Evolutionary conservation across 2,797 vertebrate genomes (phyloP).

Genomic region (Anolis apletophallus): DNA sequence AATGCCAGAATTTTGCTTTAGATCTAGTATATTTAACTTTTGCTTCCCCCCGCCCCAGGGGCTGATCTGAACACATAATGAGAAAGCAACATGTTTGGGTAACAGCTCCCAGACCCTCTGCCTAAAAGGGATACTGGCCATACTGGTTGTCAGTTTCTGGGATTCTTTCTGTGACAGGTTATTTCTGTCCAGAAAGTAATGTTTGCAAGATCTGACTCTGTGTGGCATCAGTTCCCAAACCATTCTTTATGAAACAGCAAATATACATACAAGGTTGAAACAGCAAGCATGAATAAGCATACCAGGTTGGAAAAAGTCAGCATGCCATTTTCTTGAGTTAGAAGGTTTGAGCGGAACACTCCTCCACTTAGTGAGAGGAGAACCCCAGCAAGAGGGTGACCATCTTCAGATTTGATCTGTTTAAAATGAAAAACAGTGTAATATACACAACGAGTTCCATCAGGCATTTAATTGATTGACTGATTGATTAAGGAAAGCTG

Average conservation of each 20-base stretch:
- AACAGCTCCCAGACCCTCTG: no score
- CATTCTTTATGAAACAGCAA: neutral
- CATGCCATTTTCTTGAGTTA: constrained; percentile 94
- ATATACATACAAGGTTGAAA: constrained; percentile 86
- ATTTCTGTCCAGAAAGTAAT: no score
- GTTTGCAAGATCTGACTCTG: no score
- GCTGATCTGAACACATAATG: no score
- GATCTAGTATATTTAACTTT: no score
- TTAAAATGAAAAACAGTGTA: constrained; percentile 37
- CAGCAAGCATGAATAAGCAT: neutral
- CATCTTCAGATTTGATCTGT: constrained; percentile 93
- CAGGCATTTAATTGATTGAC: neutral
- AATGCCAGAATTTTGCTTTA: no score
- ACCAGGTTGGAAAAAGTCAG: constrained; percentile 97
- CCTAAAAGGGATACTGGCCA: no score
- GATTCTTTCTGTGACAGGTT: no score
- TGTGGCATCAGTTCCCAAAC: neutral
- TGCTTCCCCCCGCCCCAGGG: no score
- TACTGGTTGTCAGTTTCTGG: no score
- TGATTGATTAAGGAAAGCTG: no score
- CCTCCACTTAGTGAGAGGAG: constrained; percentile 96
- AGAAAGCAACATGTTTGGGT: no score
- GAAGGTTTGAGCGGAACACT: constrained; percentile 94
- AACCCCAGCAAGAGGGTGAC: constrained; percentile 92
- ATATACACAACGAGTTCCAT: neutral